Evolutionary conservation across 2,113 vertebrate species (phyloP).

Genomic region (Pseudopipra pipra): DNA sequence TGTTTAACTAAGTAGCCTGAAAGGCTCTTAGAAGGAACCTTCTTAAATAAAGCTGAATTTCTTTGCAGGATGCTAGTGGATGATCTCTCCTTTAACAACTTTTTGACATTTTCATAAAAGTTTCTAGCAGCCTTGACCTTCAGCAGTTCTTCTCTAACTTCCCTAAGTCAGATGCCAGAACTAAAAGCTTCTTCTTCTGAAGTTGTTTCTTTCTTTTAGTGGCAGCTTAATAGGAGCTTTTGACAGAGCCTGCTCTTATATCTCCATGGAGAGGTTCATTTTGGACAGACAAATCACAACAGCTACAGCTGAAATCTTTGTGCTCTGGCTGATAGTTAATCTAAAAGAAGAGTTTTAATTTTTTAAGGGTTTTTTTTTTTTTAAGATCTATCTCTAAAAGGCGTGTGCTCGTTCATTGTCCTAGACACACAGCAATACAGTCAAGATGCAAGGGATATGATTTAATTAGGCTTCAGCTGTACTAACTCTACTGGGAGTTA

Average conservation of each 20-base stretch:
- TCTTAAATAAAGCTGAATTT: not conserved
- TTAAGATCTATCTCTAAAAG: not conserved
- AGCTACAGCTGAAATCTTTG: not conserved
- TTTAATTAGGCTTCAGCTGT: slow-evolving; percentile 29
- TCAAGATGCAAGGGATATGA: not conserved
- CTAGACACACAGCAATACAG: not conserved
- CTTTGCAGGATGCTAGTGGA: not conserved
- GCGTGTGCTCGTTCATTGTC: not conserved
- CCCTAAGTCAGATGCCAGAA: not conserved
- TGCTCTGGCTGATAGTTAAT: not conserved
- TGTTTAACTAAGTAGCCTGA: not conserved
- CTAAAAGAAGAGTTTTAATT: not conserved
- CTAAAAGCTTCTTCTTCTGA: not conserved
- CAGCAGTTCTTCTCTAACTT: not conserved
- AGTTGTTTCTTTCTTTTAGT: not conserved
- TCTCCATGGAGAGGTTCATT: not conserved
- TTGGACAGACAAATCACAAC: not conserved
- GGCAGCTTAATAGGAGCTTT: slow-evolving; percentile 1
- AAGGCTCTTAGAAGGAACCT: not conserved
- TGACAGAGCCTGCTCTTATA: not conserved
- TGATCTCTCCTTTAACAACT: not conserved
- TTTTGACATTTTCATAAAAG: not conserved
- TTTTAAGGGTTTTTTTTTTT: not conserved
- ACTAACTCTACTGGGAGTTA: not conserved
- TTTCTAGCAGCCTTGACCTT: not conserved